Evolutionary conservation across 2,888 invertebrate genomes (phyloP).

Genomic region (Cenopis cana): DNA sequence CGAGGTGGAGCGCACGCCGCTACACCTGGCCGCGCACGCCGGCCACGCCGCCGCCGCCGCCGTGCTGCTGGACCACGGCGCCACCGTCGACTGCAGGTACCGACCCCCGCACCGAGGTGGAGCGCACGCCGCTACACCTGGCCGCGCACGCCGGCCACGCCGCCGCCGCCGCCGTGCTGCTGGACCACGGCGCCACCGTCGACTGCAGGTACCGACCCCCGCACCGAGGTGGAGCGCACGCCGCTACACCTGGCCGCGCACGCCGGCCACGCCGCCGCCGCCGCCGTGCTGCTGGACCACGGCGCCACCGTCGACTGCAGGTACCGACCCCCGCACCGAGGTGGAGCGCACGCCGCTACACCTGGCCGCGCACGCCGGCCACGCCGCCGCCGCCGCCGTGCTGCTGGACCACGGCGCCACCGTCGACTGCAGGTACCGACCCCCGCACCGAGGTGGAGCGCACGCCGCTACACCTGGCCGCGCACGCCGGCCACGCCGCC

Average conservation of each 20-base stretch:
- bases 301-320: constrained; percentile 93
- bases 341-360: constrained; percentile 89
- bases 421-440: constrained; percentile 93
- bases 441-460: constrained; percentile 94
- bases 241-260: constrained; percentile 82
- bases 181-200: constrained; percentile 59
- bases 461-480: constrained; percentile 87
- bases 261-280: constrained; percentile 87
- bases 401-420: constrained; percentile 89
- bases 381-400: constrained; percentile 89
- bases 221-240: constrained; percentile 87
- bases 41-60: constrained; percentile 92
- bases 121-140: constrained; percentile 95
- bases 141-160: constrained; percentile 87
- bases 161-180: constrained; percentile 91
- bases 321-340: constrained; percentile 85
- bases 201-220: background rate
- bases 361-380: constrained; percentile 81
- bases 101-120: constrained; percentile 86
- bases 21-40: constrained; percentile 89
- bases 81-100: background rate
- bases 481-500: constrained; percentile 79
- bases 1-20: constrained; percentile 91
- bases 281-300: constrained; percentile 86
- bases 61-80: constrained; percentile 84